Base-by-base conservation (phyloP, 2,113 vertebrate genomes). In the Phasianus colchicus region DNA sequence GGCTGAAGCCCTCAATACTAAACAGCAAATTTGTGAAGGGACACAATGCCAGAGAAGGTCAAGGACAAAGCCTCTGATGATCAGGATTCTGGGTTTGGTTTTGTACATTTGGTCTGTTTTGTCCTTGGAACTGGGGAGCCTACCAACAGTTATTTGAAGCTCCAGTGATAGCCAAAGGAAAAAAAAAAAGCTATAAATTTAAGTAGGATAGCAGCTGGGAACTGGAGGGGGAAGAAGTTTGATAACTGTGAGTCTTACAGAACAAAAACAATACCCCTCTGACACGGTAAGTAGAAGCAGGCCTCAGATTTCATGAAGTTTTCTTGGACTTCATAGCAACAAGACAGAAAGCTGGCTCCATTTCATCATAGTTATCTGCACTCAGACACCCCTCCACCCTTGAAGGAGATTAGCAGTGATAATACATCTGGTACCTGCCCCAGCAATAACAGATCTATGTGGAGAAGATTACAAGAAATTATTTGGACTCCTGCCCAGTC, bases 371-470 rank as follows among this genome's bases (percentile, higher is more conserved):
- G 85, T 88, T 95, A 94, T 90, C 92, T 75, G 70, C 83, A 88
- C 48, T 72, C 43, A 36, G 83, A 69, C 93, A 96, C 87, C 85
- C 79, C 85, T 91, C 89, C 89, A 88, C 87, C 76, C 90, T 45
- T 72, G 83, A 81, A 96, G 79, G 75, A 87, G 82, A 96, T 92
- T 88, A 95, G 91, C 75, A 95, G 76, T 76, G 94, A 95, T 91
- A 94, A 93, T 84, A 80, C 90, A 92, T 94, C 94, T 96, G 92
- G 88, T 95, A 96, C 93, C 93, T 96, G 96, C 93, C 90, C 84
- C 93, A 90, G 88, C 83, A 94, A 75, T 78, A 94, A 88, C 92
- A 93, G 80, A 93, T 88, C 90, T 90, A 42, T 63, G 57, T 75
- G 77, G 57, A 92, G 63, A 90, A 82, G 83, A 93, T 93, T 84